A percentile compares a stretch with the other conserved stretches of the same genome.
These are phyloP conservation scores for Heliconius hermathena DNA, from an alignment of 1,140 invertebrate species.

Conservation along the genomic window DNA sequence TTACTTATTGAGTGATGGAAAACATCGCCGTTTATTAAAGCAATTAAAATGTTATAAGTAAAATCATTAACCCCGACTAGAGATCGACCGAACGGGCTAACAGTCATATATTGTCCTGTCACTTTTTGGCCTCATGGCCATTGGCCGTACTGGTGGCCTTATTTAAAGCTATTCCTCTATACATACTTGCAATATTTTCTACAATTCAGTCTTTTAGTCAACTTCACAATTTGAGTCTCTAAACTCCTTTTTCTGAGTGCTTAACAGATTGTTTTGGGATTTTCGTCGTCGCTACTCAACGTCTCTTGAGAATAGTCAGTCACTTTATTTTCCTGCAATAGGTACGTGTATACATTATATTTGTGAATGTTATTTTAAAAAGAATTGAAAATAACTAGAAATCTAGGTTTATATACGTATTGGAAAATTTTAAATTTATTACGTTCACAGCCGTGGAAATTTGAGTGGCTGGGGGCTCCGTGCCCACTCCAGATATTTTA, in stretches of 20 bases:
- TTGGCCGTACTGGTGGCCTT: not conserved
- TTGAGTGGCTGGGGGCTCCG: no score
- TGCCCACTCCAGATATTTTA: no score
- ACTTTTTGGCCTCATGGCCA: no score
- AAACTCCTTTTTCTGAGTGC: conserved; percentile 12
- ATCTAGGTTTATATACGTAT: not conserved
- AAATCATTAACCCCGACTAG: no score
- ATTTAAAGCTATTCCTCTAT: not conserved
- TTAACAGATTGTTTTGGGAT: conserved; percentile 14
- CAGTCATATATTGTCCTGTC: no score
- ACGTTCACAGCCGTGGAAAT: no score
- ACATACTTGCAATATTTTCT: not conserved
- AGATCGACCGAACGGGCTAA: no score
- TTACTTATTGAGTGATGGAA: no score
- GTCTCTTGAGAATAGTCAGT: not conserved
- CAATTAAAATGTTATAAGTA: no score
- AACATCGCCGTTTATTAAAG: no score
- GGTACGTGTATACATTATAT: not conserved
- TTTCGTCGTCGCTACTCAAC: conserved; percentile 3
- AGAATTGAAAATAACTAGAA: not conserved
- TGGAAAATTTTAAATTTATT: no score
- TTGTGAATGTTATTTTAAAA: not conserved
- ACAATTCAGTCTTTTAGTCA: conserved; percentile 1
- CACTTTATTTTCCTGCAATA: conserved; percentile 6
- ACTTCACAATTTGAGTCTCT: conserved; percentile 11